Percentiles rank a stretch among this genome's conserved stretches.
phyloP scores from a whole-genome alignment of 1,140 invertebrate species.

The Babylonia areolata region DNA sequence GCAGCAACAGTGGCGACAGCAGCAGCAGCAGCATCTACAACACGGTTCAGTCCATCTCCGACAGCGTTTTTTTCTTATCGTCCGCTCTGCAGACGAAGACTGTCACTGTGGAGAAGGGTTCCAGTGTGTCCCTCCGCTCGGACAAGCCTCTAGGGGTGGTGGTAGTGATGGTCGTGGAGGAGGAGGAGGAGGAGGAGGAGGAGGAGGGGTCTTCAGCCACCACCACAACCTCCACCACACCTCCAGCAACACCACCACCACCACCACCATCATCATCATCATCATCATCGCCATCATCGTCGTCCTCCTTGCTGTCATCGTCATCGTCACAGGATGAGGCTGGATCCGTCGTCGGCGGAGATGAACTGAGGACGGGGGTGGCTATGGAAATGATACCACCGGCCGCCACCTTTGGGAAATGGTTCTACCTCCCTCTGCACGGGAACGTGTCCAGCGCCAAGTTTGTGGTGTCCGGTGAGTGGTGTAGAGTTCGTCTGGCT shows the following conservation, averaged over 20 bases:
- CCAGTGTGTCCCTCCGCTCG: neutral
- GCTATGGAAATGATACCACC: slow-evolving; percentile 10
- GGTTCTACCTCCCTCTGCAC: neutral
- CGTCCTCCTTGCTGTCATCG: neutral
- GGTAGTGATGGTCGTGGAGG: neutral
- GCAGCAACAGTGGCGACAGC: neutral
- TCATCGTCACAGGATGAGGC: neutral
- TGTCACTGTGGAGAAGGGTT: neutral
- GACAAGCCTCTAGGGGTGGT: neutral
- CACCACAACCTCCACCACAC: no score
- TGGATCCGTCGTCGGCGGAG: neutral
- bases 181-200: no score
- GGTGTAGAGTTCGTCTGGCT: no score
- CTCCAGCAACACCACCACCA: neutral
- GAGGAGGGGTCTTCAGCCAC: no score
- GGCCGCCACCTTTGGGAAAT: neutral
- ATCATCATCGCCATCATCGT: neutral
- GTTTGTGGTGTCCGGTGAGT: slow-evolving; percentile 7
- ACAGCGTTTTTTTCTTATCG: neutral
- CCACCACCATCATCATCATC: neutral
- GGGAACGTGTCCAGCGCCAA: neutral
- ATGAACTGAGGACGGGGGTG: neutral
- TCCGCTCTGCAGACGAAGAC: neutral
- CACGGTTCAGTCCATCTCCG: neutral
- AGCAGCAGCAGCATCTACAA: neutral